Evolutionary conservation across 64 coral and sea anemone genomes (phyloP).

Genomic region (Montipora capricornis): DNA sequence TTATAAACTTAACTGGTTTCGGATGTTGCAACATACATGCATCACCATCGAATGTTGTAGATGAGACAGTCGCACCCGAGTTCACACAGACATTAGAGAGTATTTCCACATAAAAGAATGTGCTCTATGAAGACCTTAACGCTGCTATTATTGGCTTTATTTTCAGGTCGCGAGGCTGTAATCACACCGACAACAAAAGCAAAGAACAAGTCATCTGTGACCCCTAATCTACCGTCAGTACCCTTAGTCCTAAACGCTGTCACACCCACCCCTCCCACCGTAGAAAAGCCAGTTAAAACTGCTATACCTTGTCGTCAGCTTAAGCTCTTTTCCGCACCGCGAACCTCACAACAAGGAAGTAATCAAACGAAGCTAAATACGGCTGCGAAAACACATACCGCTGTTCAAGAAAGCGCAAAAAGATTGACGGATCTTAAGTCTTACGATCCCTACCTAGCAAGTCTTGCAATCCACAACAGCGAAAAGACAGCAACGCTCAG

Average conservation of each 20-base stretch:
- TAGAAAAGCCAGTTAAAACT: slow-evolving; percentile 18
- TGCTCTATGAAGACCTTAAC: neutral
- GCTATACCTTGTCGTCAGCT: neutral
- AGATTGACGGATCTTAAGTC: neutral
- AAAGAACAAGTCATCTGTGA: neutral
- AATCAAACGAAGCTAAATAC: neutral
- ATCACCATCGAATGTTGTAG: too few relatives aligned
- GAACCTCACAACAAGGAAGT: neutral
- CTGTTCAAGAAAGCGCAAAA: slow-evolving; percentile 7
- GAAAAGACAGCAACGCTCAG: neutral
- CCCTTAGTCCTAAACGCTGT: neutral
- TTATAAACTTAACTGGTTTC: too few relatives aligned
- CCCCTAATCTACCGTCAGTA: neutral
- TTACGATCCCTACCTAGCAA: slow-evolving; percentile 1
- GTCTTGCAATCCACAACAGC: neutral
- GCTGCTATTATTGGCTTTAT: neutral
- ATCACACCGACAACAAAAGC: neutral
- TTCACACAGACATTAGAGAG: too few relatives aligned
- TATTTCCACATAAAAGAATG: neutral
- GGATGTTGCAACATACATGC: too few relatives aligned
- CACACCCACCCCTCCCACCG: neutral
- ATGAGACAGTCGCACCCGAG: too few relatives aligned
- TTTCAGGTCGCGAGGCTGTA: neutral
- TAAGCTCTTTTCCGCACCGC: slow-evolving; percentile 15
- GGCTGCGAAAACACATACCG: neutral